A percentile compares a stretch with the other conserved stretches of the same genome.
Conservation (phyloP, 2,113 vertebrate species). For the Indicator indicator region DNA sequence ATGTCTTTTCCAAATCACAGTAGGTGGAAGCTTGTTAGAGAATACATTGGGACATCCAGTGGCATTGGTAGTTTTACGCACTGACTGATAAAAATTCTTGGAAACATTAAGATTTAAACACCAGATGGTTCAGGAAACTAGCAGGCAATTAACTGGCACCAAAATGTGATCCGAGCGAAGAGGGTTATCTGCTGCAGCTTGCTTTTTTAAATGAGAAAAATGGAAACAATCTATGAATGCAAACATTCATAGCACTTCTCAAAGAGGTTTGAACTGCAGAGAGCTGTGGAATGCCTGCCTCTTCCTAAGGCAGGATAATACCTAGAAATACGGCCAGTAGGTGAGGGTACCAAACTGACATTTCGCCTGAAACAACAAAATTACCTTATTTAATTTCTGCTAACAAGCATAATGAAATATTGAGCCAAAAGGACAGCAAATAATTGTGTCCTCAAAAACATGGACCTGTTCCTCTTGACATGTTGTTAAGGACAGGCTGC, state of each 20-base stretch:
- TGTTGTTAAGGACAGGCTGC: neutral
- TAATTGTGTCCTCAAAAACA: neutral
- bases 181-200: neutral
- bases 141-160: neutral
- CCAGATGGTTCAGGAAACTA: neutral
- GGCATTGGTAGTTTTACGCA: neutral
- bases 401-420: neutral
- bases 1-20: neutral
- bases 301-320: neutral
- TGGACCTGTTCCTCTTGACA: neutral
- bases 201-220: neutral
- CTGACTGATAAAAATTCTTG: neutral
- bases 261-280: neutral
- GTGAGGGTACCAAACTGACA: neutral
- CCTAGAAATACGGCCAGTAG: neutral
- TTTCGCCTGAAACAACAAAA: neutral
- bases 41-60: neutral
- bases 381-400: neutral
- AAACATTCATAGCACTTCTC: neutral
- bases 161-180: neutral
- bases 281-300: neutral
- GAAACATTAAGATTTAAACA: neutral
- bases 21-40: neutral
- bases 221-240: neutral
- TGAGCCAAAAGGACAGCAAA: neutral